Evolutionary conservation across 2,797 vertebrate genomes (phyloP).

Genomic region (Gobio occitaniae): DNA sequence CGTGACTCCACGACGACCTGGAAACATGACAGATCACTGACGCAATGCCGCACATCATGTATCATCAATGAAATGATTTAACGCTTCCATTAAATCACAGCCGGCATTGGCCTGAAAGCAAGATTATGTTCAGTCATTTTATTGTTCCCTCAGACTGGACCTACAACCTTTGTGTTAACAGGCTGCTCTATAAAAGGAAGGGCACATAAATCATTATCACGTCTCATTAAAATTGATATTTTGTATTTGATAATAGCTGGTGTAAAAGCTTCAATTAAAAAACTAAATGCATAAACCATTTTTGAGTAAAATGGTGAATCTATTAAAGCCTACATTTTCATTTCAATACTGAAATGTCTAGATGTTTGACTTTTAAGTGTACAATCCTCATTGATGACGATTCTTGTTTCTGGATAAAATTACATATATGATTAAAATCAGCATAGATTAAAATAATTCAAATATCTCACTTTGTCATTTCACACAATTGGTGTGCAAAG

Average conservation of each 20-base stretch:
- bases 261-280: not conserved
- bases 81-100: not conserved
- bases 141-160: not conserved
- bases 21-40: constrained; percentile 42
- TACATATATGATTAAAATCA: not conserved
- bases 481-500: not conserved
- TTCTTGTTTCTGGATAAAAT: too few species aligned
- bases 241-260: not conserved
- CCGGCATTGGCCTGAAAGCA: not conserved
- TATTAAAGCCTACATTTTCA: not conserved
- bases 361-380: not conserved
- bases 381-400: not conserved
- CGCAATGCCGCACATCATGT: constrained; percentile 26
- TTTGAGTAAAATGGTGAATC: not conserved
- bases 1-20: constrained; percentile 92
- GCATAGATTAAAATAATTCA: too few species aligned
- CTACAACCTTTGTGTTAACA: not conserved
- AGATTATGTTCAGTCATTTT: too few species aligned
- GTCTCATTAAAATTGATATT: not conserved
- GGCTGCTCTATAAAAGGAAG: not conserved
- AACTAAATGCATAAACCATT: not conserved
- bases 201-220: not conserved
- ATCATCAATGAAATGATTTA: not conserved
- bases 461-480: not conserved
- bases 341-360: not conserved